Evolutionary conservation across 2,888 invertebrate genomes (phyloP), one percentile per base, ranked within the genome.

Genomic region (Lochmaea capreae): DNA sequence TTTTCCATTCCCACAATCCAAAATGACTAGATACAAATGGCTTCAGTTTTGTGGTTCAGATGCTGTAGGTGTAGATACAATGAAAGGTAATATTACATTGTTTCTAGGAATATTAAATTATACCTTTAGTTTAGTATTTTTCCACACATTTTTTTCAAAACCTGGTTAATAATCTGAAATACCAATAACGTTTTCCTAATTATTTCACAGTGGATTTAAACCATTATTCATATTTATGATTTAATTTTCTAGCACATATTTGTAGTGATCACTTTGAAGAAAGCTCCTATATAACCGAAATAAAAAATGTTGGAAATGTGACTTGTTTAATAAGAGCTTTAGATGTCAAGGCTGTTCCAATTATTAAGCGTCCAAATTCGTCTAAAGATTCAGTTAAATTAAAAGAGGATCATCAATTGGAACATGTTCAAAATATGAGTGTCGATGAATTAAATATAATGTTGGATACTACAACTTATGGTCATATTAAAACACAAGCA

Each of bases 201-300:
- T 43, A 43, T 43, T 43, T 11, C 43, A 43, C 12, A 2, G 12
- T 43, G 43, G 5, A 46, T 46, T 46, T 46, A 39, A 39, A 39
- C 8, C 33, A 43, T 16, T 10, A 43, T 8, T 54, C 33, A 43
- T 33, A 26, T n/a, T 54, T 66, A 14, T 68, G 12, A 59, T 16
- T 10, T 26, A 12, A 12, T 61, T 49, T 65, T 65, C n/a, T 49
- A 66, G 66, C 33, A 2, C 18, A 54, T 39, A 63, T 70, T 70
- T 70, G 70, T 43, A 54, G 54, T 10, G 6, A 52, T 14, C 70
- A 70, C 26, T 70, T 70, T 63, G 70, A 54, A 18, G 63, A 70
- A 70, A 63, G 16, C 8, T 63, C 63, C 3, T 70, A 70, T 16
- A 63, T 54, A 62, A 70, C 61, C 22, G 63, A 70, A 63, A 54